Evolutionary conservation across 2,888 invertebrate species (phyloP).

Genomic region (Andrena dorsata): DNA sequence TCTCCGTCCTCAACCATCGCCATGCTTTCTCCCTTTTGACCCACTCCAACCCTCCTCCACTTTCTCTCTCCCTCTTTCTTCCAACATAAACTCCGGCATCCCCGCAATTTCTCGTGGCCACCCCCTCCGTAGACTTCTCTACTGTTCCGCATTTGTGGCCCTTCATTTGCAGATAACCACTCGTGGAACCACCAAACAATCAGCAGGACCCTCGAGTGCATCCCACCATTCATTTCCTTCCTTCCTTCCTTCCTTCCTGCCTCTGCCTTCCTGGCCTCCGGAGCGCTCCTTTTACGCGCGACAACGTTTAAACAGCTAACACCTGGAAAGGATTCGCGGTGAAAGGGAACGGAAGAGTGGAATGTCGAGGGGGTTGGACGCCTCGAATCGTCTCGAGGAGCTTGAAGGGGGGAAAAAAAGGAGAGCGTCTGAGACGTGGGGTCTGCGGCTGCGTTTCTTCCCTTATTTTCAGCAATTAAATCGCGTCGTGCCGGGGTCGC

Average conservation of each 20-base stretch:
- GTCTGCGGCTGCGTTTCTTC: background rate
- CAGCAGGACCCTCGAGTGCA: slow-evolving; percentile 71
- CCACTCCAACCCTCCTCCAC: slow-evolving; percentile 18
- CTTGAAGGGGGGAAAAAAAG: slow-evolving; percentile 7
- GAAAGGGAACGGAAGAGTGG: slow-evolving; percentile 36
- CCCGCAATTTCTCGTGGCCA: slow-evolving; percentile 58
- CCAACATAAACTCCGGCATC: slow-evolving; percentile 55
- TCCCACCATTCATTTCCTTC: slow-evolving; percentile 65
- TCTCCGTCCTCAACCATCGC: slow-evolving; percentile 36
- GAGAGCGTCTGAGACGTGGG: slow-evolving; percentile 36
- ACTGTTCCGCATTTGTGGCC: slow-evolving; percentile 77
- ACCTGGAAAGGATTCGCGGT: slow-evolving; percentile 53
- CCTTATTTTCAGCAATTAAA: slow-evolving; percentile 37
- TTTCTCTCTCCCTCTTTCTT: slow-evolving; percentile 29
- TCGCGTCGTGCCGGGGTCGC: slow-evolving; percentile 17
- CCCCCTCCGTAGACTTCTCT: slow-evolving; percentile 44
- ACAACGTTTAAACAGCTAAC: slow-evolving; percentile 62
- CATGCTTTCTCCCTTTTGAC: slow-evolving; percentile 29
- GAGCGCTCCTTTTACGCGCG: slow-evolving; percentile 42
- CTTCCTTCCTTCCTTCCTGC: slow-evolving; percentile 59
- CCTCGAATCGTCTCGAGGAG: slow-evolving; percentile 49
- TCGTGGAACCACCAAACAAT: slow-evolving; percentile 77
- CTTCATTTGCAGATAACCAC: slow-evolving; percentile 80
- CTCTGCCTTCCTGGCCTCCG: slow-evolving; percentile 10
- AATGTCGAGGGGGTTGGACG: slow-evolving; percentile 5